Evolutionary conservation across 2,113 vertebrate genomes (phyloP), one percentile per base, ranked within the genome.

Genomic region (Anthoscopus minutus): DNA sequence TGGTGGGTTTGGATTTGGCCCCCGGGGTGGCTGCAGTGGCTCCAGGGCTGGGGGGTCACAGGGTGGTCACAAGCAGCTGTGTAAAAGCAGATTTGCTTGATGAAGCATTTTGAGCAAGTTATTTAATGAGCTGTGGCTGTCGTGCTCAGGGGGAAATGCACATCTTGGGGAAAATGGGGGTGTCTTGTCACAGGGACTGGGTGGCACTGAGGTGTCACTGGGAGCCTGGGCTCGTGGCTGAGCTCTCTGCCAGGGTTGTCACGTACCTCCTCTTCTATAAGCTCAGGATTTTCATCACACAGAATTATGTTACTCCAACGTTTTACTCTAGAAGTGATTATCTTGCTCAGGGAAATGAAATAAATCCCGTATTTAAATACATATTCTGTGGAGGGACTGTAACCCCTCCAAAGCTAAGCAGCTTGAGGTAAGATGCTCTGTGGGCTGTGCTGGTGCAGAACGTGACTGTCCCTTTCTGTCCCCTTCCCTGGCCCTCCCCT

Each of bases 341-440:
- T 79, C 67, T 62, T 50, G 78, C 74, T 89, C 48, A 30, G 73
- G 80, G 70, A 93, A 92, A 94, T 88, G 47, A 92, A 93, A 85
- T 89, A 79, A 95, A 95, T 92, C 82, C 74, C 10, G 1, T 71
- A 24, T 85, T 95, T 89, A 94, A 89, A 58, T 24, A 71, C 33
- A 14, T 28, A 38, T 53, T 81, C 70, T 50, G 31, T 45, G 73
- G 25, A 65, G 77, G 70, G 77, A 4, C 72, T 44, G 64, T 38
- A 77, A 44, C 47, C 40, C 71, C 71, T 40, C 51, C 9, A 10
- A 10, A 70, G 69, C 38, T 81, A 66, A 96, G 89, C 72, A 0
- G 89, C 83, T 91, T 67, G 60, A 50, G 61, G 64, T 76, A 31
- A 82, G 42, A 9, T 47, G 71, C 35, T 54, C 48, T 13, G 57